Evolutionary conservation across 2,113 vertebrate species (phyloP).

Genomic region (Platichthys flesus): DNA sequence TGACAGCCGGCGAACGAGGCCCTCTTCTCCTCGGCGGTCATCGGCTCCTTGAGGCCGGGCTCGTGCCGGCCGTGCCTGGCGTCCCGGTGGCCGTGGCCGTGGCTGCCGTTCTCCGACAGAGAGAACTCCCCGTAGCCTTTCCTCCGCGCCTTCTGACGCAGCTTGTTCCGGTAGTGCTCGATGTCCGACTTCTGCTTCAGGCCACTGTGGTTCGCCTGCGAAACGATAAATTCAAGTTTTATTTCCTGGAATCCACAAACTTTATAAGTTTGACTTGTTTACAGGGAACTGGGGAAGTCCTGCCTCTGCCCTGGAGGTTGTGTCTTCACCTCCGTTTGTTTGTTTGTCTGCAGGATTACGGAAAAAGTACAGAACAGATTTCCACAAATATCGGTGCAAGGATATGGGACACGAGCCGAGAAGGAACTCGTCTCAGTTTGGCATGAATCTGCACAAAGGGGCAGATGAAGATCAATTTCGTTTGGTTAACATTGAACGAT

Average conservation of each 20-base stretch:
- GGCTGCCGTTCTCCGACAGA: conserved; percentile 81
- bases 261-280: too few relatives aligned
- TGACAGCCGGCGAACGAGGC: conserved; percentile 84
- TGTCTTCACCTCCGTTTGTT: too few relatives aligned
- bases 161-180: conserved; percentile 97
- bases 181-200: conserved; percentile 99
- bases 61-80: conserved; percentile 62
- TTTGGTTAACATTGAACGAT: too few relatives aligned
- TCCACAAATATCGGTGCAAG: too few relatives aligned
- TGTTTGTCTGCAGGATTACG: too few relatives aligned
- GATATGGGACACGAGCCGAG: too few relatives aligned
- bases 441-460: too few relatives aligned
- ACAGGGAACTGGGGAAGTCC: too few relatives aligned
- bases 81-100: conserved; percentile 74
- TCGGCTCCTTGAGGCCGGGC: conserved; percentile 80
- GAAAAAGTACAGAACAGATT: too few relatives aligned
- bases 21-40: conserved; percentile 89
- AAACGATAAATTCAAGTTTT: not conserved
- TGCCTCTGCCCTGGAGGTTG: too few relatives aligned
- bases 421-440: too few relatives aligned
- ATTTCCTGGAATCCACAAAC: not conserved
- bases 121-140: conserved; percentile 96
- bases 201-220: conserved; percentile 88
- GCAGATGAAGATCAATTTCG: too few relatives aligned
- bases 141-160: conserved; percentile 94